Evolutionary conservation across 2,113 vertebrate species (phyloP).

Genomic region (Atractosteus spatula): DNA sequence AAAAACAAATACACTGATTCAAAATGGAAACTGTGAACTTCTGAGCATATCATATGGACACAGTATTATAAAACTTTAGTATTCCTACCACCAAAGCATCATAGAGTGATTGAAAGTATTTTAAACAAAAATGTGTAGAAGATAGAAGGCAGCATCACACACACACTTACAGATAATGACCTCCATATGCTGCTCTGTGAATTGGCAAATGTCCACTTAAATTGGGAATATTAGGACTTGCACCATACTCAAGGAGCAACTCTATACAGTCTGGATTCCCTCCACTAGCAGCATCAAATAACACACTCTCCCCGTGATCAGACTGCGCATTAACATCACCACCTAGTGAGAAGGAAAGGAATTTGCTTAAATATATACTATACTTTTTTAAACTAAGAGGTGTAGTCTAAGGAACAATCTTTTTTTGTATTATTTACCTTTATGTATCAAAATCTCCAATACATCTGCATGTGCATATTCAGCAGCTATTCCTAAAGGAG

Average conservation of each 20-base stretch:
- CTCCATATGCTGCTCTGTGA: constrained; percentile 77
- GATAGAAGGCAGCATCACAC: not conserved
- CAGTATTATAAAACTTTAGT: too few relatives aligned
- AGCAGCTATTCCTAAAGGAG: constrained; percentile 72
- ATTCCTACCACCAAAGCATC: too few relatives aligned
- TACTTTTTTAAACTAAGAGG: not conserved
- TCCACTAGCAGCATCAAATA: constrained; percentile 77
- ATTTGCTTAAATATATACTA: not conserved
- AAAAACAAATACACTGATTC: too few relatives aligned
- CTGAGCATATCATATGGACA: too few relatives aligned
- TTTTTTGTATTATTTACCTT: constrained; percentile 49
- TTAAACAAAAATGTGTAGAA: constrained; percentile 11
- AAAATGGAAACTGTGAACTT: too few relatives aligned
- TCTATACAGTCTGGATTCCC: constrained; percentile 75
- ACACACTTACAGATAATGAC: constrained; percentile 79
- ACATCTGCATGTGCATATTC: constrained; percentile 71
- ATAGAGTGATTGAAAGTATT: too few relatives aligned
- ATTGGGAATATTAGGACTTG: constrained; percentile 73
- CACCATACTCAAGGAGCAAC: constrained; percentile 79
- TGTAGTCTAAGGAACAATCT: too few relatives aligned
- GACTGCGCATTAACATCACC: constrained; percentile 75
- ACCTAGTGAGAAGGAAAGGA: constrained; percentile 56
- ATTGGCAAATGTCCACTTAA: constrained; percentile 75
- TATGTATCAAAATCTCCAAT: constrained; percentile 76
- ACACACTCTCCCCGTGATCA: constrained; percentile 69